Evolutionary conservation across 92 coral and sea anemone genomes (phyloP).

Genomic region (Ricordea florida): DNA sequence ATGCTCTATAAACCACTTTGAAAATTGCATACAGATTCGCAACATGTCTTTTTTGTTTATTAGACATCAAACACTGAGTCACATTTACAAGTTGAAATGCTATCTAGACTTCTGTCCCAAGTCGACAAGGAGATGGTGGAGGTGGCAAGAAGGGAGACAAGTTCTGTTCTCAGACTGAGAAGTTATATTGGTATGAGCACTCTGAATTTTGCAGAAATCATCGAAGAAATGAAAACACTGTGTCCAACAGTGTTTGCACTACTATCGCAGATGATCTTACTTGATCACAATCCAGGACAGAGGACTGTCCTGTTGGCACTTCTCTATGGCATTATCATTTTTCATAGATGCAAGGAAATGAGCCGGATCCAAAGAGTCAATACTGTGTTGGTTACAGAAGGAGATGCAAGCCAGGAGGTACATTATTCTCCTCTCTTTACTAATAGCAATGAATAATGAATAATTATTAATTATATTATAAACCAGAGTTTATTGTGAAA

Average conservation of each 20-base stretch:
- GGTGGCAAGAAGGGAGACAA: constrained; percentile 21
- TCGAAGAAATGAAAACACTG: constrained; percentile 14
- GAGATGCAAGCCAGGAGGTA: constrained; percentile 42
- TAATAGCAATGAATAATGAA: background rate
- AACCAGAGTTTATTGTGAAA: too few species aligned
- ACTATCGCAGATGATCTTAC: background rate
- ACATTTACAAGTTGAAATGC: background rate
- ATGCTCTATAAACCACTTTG: too few species aligned
- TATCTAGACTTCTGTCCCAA: background rate
- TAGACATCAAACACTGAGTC: too few species aligned
- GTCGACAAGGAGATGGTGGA: too few species aligned
- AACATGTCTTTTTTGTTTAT: too few species aligned
- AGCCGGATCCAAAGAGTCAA: constrained; percentile 12
- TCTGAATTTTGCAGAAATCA: constrained; percentile 24
- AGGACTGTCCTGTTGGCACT: constrained; percentile 25
- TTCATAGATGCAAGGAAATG: constrained; percentile 21
- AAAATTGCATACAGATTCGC: too few species aligned
- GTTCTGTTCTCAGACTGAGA: constrained; percentile 29
- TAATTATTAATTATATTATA: too few species aligned
- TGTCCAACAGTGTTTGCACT: constrained; percentile 29
- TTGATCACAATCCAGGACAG: background rate
- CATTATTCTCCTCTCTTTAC: background rate
- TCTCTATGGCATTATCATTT: constrained; percentile 25
- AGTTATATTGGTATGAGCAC: constrained; percentile 15
- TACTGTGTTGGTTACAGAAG: constrained; percentile 27